Base-by-base conservation (phyloP, 2,888 invertebrate genomes). In the Lepidocyrtoides sp. region DNA sequence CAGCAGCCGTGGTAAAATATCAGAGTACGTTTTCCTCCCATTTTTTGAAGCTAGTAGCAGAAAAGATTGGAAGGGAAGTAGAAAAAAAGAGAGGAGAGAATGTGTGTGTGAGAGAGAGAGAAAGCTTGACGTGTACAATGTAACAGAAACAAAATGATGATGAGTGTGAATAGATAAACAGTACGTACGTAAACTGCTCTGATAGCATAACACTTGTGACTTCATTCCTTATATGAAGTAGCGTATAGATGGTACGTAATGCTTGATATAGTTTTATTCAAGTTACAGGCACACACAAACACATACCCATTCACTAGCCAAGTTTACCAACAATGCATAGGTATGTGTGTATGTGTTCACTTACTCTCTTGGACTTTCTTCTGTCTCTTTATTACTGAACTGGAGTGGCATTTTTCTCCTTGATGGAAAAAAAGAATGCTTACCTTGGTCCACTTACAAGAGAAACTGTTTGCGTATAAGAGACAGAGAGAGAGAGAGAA, bases 111-210 rank as follows among this genome's bases (percentile, higher is more conserved):
- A n/a, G 36, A 26, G 17, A 36, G 41, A n/a, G 36, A 69, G 32
- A 69, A 69, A 36, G 69, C n/a, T 69, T 36, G 36, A 69, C 36
- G 69, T 36, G 69, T 36, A 69, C 69, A 69, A 36, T 69, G 69
- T 69, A 69, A 69, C 69, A 69, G 69, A 69, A 69, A 69, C 17
- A 69, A 69, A 69, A 69, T 69, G 69, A 69, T 69, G 69, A 69
- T 69, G 69, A 69, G 69, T 69, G 69, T 69, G 69, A 69, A 69
- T 69, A 69, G 69, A 69, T 69, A 69, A 69, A 60, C 36, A 60
- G n/a, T n/a, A n/a, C n/a, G 60, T 60, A 23, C 26, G 60, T 60
- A 60, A 54, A 54, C 54, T 54, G 54, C 17, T 54, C n/a, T n/a
- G n/a, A n/a, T n/a, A n/a, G n/a, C 54, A 3, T 54, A 17, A 17